Evolutionary conservation across 2,888 invertebrate species (phyloP).

Genomic region (Aporophyla lueneburgensis): DNA sequence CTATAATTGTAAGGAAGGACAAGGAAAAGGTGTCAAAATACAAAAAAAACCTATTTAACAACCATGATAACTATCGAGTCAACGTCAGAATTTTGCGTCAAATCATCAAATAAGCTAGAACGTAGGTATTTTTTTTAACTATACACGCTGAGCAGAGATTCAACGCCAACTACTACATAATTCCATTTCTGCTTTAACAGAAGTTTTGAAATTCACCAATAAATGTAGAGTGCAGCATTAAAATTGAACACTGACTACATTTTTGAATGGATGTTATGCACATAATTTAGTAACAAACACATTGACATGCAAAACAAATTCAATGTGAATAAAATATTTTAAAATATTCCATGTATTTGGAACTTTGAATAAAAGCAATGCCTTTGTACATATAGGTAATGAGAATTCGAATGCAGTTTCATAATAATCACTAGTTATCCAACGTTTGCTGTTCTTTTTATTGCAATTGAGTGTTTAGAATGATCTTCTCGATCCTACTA

Average conservation of each 20-base stretch:
- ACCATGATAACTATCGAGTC: too few species aligned
- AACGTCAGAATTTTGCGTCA: not conserved
- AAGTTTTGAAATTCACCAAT: constrained; percentile 1
- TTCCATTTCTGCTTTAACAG: not conserved
- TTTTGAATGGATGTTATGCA: constrained; percentile 1
- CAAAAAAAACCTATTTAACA: too few species aligned
- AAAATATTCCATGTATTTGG: constrained; percentile 21
- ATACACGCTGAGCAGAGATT: not conserved
- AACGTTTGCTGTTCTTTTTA: not conserved
- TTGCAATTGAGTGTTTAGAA: constrained; percentile 2
- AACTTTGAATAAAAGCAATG: constrained; percentile 15
- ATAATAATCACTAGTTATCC: not conserved
- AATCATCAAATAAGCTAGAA: too few species aligned
- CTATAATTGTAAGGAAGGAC: too few species aligned
- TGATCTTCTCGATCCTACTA: not conserved
- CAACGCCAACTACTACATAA: not conserved
- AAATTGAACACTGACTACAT: constrained; percentile 25
- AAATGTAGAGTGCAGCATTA: constrained; percentile 18
- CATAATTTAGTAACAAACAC: constrained; percentile 13
- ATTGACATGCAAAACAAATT: too few species aligned
- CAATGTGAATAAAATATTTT: constrained; percentile 15
- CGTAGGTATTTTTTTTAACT: too few species aligned
- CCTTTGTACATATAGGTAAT: not conserved
- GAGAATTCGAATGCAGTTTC: not conserved
- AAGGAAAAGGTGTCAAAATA: not conserved